Evolutionary conservation across 2,888 invertebrate species (phyloP), one percentile per base, ranked within the genome.

Genomic region (Noctuana brunneofusca): DNA sequence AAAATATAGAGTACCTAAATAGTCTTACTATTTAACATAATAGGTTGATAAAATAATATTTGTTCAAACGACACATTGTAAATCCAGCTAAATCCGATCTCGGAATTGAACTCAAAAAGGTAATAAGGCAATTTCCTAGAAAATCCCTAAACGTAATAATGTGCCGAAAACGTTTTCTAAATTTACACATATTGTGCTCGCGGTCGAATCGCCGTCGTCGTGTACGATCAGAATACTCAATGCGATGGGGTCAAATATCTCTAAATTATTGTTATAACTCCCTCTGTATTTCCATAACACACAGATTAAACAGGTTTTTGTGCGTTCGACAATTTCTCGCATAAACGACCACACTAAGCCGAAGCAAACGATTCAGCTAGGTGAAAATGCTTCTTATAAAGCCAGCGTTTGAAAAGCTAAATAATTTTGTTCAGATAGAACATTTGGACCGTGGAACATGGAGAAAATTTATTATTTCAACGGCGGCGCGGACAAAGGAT

Each of bases 101-200:
- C 75, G 70, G 80, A 85, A 84, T 87, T 78, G 83, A 85, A 87
- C 80, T 88, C 84, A 83, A 86, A 87, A 84, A 86, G 85, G 87
- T 89, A 87, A 89, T 89, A 89, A 89, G 88, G 89, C 89, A 89
- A 89, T 89, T 89, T 88, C 86, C 87, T 87, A 84, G 82, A 88
- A 89, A 89, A 89, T 89, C 89, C 89, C 87, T 84, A 84, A 85
- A 89, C 83, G 89, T 89, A 89, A 89, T 89, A 89, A 89, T 89
- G 88, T 86, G 85, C 86, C 87, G 86, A 87, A 87, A 89, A 86
- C 87, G 89, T 84, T 89, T 84, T 85, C 84, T 85, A 88, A 89
- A 89, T 89, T 89, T 89, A 88, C 89, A 89, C 89, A 89, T 86
- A 89, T 88, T 89, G 89, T 89, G 84, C 80, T 85, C 81, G 81